Conservation (phyloP, 2,797 vertebrate species). For the Girardinus metallicus region DNA sequence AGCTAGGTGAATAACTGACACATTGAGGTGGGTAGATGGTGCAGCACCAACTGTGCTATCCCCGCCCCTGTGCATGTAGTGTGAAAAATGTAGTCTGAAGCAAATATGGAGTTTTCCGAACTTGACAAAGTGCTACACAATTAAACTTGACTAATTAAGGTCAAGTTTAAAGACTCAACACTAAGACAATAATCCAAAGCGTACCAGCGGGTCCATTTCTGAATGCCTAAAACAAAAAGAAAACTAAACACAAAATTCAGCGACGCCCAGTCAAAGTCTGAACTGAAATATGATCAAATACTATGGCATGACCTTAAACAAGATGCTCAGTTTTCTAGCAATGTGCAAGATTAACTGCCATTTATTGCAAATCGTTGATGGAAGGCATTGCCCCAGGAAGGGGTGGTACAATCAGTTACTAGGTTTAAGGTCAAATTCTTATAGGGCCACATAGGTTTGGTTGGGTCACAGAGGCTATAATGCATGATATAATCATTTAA, state of each 20-base stretch:
- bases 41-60: too few species aligned
- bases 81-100: too few species aligned
- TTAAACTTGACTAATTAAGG: not conserved
- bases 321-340: not conserved
- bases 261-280: not conserved
- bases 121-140: too few species aligned
- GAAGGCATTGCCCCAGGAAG: not conserved
- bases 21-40: too few species aligned
- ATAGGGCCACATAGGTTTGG: not conserved
- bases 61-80: too few species aligned
- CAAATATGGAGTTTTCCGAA: too few species aligned
- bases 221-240: not conserved
- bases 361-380: not conserved
- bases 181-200: not conserved
- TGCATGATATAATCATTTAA: not conserved
- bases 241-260: not conserved
- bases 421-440: not conserved
- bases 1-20: too few species aligned
- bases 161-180: not conserved
- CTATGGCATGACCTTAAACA: not conserved
- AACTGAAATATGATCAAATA: not conserved
- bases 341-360: not conserved
- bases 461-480: too few species aligned
- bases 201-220: not conserved
- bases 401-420: not conserved